Evolutionary conservation across 2,888 invertebrate species (phyloP).

Genomic region (Eretmocerus hayati): DNA sequence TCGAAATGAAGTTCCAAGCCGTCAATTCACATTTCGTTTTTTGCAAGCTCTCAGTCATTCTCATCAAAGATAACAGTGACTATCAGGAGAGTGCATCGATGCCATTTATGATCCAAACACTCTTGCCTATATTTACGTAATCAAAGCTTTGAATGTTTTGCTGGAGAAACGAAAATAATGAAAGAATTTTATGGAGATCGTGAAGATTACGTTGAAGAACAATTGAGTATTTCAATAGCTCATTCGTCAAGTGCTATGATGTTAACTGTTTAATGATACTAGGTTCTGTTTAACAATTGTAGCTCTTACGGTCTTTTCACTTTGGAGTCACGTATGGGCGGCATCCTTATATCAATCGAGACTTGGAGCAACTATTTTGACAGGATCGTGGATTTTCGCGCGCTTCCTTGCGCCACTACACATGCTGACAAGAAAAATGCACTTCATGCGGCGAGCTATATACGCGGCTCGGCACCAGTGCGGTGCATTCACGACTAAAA

Average conservation of each 20-base stretch:
- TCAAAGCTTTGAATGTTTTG: not conserved
- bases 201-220: too few relatives aligned
- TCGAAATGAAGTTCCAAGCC: not conserved
- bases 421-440: too few relatives aligned
- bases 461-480: not conserved
- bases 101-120: too few relatives aligned
- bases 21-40: not conserved
- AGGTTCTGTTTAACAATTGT: too few relatives aligned
- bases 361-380: not conserved
- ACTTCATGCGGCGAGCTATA: too few relatives aligned
- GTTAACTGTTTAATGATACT: too few relatives aligned
- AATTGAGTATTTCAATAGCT: too few relatives aligned
- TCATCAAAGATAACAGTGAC: too few relatives aligned
- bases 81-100: too few relatives aligned
- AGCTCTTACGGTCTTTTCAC: constrained; percentile 17
- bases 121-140: constrained; percentile 9
- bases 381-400: not conserved
- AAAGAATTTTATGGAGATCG: not conserved
- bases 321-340: constrained; percentile 9
- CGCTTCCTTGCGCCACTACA: not conserved
- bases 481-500: not conserved
- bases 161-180: not conserved
- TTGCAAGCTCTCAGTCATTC: not conserved
- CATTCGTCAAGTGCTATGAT: too few relatives aligned
- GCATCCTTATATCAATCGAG: constrained; percentile 11